These are phyloP conservation scores for Cepphus grylle DNA, from an alignment of 2,113 vertebrate species.

Conservation along the genomic window DNA sequence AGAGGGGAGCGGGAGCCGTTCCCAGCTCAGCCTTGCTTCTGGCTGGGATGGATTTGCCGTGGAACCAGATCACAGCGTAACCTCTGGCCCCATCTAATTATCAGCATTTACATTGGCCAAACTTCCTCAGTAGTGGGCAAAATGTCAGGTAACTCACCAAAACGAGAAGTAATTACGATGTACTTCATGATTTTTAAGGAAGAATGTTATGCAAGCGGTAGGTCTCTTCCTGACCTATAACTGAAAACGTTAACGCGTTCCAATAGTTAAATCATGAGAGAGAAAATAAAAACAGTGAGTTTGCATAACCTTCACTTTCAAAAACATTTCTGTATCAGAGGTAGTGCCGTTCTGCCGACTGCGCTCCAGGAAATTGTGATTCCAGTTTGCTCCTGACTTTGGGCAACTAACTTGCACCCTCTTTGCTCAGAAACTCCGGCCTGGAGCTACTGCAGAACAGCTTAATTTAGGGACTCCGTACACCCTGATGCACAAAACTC, in stretches of 20 bases:
- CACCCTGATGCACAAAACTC: background rate
- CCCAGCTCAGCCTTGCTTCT: background rate
- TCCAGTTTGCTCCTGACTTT: background rate
- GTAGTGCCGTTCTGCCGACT: background rate
- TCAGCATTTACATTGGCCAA: background rate
- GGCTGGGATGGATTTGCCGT: background rate
- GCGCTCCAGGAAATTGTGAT: background rate
- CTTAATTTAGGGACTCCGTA: background rate
- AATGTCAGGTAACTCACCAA: background rate
- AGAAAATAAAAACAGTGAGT: background rate
- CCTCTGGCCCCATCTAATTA: constrained; percentile 16
- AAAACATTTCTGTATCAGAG: background rate
- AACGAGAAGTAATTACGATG: background rate
- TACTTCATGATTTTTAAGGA: background rate
- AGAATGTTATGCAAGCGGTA: background rate
- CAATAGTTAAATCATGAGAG: background rate
- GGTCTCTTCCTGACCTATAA: background rate
- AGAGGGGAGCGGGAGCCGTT: background rate
- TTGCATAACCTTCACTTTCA: background rate
- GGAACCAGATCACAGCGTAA: background rate
- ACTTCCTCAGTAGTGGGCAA: constrained; percentile 6
- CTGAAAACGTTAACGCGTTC: background rate
- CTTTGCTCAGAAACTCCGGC: background rate
- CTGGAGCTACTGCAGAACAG: background rate
- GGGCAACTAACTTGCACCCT: background rate